Evolutionary conservation across 2,113 vertebrate species (phyloP).

Genomic region (Odontesthes bonariensis): DNA sequence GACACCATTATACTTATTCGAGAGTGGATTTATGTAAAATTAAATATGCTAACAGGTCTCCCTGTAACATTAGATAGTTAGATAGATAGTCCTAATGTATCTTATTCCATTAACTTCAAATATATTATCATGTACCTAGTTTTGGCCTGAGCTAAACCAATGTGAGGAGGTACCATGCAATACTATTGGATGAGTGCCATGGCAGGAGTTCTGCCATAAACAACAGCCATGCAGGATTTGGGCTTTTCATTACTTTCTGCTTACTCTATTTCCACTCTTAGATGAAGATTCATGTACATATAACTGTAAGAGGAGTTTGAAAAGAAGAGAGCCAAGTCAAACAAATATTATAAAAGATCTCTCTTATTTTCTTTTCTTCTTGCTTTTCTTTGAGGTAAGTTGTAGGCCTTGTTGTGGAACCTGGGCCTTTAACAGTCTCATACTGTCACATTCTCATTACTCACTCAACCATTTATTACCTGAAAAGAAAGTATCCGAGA

Average conservation of each 20-base stretch:
- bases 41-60: too few relatives aligned
- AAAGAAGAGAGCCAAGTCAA: rapidly evolving
- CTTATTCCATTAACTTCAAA: neutral
- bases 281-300: too few relatives aligned
- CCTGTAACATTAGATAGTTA: too few relatives aligned
- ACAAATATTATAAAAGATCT: neutral
- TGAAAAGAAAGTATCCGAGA: neutral
- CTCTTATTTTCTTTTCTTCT: neutral
- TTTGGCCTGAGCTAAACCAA: neutral
- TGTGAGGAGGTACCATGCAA: conserved; percentile 2
- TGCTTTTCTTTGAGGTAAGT: neutral
- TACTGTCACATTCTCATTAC: neutral
- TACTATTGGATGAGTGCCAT: neutral
- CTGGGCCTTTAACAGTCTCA: neutral
- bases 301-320: neutral
- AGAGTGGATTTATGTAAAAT: too few relatives aligned
- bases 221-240: neutral
- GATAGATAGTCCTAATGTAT: too few relatives aligned
- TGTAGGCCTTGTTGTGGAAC: neutral
- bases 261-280: neutral
- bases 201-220: conserved; percentile 14
- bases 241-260: neutral
- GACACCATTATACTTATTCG: too few relatives aligned
- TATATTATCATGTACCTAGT: neutral
- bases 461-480: neutral